Percentiles rank a stretch among this genome's conserved stretches.
Conservation (phyloP, 2,113 vertebrate genomes). For the Sprattus sprattus region DNA sequence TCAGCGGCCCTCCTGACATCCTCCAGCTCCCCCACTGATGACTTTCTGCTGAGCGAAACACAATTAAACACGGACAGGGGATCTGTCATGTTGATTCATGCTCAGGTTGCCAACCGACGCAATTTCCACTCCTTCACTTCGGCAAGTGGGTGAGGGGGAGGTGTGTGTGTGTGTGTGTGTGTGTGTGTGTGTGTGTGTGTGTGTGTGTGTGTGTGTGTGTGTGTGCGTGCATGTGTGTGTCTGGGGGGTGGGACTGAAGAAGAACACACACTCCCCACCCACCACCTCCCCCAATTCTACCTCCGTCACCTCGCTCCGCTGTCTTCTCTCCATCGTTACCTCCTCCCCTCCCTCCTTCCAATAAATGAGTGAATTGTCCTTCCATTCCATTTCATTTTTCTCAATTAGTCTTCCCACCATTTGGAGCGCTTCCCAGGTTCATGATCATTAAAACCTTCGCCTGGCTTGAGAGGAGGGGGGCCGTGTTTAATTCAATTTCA, state of each 20-base stretch:
- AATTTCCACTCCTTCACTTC: constrained; percentile 60
- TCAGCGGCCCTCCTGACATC: not conserved
- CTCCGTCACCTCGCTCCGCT: not conserved
- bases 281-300: not conserved
- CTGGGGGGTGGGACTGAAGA: not conserved
- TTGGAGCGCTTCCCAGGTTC: constrained; percentile 63
- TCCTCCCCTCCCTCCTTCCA: constrained; percentile 32
- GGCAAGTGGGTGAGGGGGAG: constrained; percentile 6
- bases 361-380: constrained; percentile 65
- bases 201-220: constrained; percentile 3
- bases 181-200: not conserved
- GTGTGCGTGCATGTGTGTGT: not conserved
- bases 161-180: not conserved
- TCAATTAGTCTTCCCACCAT: constrained; percentile 67
- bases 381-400: constrained; percentile 62
- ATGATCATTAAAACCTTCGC: constrained; percentile 67
- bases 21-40: not conserved
- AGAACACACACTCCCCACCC: not conserved
- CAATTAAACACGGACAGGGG: constrained; percentile 60
- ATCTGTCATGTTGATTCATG: constrained; percentile 72
- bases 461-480: constrained; percentile 44
- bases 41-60: constrained; percentile 59
- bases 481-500: constrained; percentile 63
- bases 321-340: constrained; percentile 15
- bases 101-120: constrained; percentile 60